Evolutionary conservation across 2,113 vertebrate species (phyloP), one percentile per base, ranked within the genome.

Genomic region (Anser cygnoides): DNA sequence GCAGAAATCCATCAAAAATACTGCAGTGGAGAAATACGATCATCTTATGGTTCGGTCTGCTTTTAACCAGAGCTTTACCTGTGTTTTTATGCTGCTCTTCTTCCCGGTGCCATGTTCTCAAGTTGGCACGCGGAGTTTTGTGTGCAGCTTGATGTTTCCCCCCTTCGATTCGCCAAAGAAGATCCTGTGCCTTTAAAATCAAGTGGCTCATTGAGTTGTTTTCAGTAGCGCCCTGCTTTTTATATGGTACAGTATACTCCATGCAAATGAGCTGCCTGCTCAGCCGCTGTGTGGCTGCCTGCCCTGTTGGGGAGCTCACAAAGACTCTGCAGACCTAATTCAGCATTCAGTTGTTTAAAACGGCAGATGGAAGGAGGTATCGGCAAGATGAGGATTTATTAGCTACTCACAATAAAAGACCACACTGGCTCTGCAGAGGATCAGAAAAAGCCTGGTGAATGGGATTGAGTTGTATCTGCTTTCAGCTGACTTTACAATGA

Each of bases 301-400:
- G 95, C 89, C 93, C 93, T 95, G 93, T 73, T 85, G 78, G 93
- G 97, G 90, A 95, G 95, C 96, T 96, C 94, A 97, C 97, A 97
- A 97, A 97, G 97, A 79, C 96, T 91, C 96, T 3, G 94, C 96
- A 97, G 96, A 95, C 93, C 94, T 94, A 95, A 67, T 49, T 94
- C 96, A 95, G 95, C 96, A 29, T 33, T 97, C 97, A 65, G 82
- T 96, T 84, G 93, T 96, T 95, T 96, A 85, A 95, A 97, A 37
- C 89, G 94, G 97, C 97, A 97, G 97, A 98, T 98, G 97, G 97
- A 97, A 95, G 93, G 86, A 96, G 94, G 94, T 92, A 80, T 92
- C 95, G 82, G 93, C 88, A 79, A 94, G 94, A 84, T 94, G 73
- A 91, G 96, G 96, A 97, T 97, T 97, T 97, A 95, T 97, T 97